Base-by-base conservation (phyloP, 2,113 vertebrate species). In the Hymenochirus boettgeri region DNA sequence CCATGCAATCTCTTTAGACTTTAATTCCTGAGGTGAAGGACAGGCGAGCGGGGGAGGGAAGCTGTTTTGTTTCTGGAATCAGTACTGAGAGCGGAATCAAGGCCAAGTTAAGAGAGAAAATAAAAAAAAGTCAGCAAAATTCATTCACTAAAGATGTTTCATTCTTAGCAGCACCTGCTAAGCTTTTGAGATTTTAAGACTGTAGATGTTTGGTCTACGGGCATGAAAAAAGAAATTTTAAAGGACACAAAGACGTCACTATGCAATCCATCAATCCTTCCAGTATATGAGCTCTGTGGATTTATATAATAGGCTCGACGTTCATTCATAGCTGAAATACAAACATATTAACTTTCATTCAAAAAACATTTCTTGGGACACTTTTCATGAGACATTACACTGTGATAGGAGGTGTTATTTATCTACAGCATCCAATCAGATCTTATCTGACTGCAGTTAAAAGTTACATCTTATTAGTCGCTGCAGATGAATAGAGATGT, bases 151-250 rank as follows among this genome's bases (percentile, higher is more conserved):
- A 25, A 37, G 33, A 63, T 45, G 62, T 70, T 22, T 24, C 15
- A 52, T 23, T 23, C 35, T 74, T 74, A 73, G 17, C 4, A 52
- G 24, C 64, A 70, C 77, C 77, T 76, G 64, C 62, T 70, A 26
- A 56, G 71, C 42, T 57, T 70, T 55, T 23, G 26, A 70, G 27
- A 42, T 42, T 64, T 59, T 70, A 7, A 35, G 58, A 72, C 73
- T 35, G 72, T 18, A 64, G 67, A 75, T 76, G 63, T 76, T 77
- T 77, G 58, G 72, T 77, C 76, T 78, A 72, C 50, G 42, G 69
- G 71, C 72, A 65, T 42, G 59, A 11, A 1, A 52, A 35, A 22
- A 39, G 29, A 19, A 35, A 51, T 60, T 60, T 67, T 53, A 60
- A 42, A 17, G 6, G 39, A 42, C 3, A 15, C 17, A 12, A n/a